Evolutionary conservation across 2,797 vertebrate species (phyloP).

Genomic region (Mus minutoides): DNA sequence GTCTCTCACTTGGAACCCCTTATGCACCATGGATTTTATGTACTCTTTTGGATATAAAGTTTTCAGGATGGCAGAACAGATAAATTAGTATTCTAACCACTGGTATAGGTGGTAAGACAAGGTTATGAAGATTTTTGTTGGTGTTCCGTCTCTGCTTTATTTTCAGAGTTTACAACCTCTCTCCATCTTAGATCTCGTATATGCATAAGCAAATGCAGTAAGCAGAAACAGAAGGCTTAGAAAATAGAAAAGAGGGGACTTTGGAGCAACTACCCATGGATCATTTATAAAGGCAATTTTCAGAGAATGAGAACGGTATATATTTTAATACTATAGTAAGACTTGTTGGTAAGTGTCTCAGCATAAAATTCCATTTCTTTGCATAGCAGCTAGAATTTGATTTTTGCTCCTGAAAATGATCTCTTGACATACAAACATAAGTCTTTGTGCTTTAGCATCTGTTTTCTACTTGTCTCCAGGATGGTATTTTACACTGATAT

Average conservation of each 20-base stretch:
- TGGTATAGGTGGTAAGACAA: not conserved
- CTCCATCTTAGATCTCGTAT: not conserved
- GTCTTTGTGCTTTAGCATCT: constrained; percentile 49
- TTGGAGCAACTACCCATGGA: not conserved
- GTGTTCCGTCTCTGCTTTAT: not conserved
- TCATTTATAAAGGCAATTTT: constrained; percentile 28
- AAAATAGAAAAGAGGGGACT: not conserved
- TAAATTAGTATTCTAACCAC: not conserved
- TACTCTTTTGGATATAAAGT: not conserved
- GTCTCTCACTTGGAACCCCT: not conserved
- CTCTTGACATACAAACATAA: constrained; percentile 46
- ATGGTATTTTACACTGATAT: constrained; percentile 66
- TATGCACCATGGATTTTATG: not conserved
- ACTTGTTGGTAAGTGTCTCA: constrained; percentile 16
- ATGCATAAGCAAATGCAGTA: not conserved
- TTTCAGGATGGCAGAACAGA: not conserved
- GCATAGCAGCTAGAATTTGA: constrained; percentile 53
- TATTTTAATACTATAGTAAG: not conserved
- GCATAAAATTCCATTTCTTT: constrained; percentile 45
- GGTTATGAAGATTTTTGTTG: not conserved
- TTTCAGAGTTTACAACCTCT: not conserved
- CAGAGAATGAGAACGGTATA: not conserved
- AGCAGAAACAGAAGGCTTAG: not conserved
- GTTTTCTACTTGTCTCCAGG: constrained; percentile 46
- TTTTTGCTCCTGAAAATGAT: constrained; percentile 58